phyloP scores from a whole-genome alignment of 2,888 invertebrate genomes.

The Temnothorax rugatulus region DNA sequence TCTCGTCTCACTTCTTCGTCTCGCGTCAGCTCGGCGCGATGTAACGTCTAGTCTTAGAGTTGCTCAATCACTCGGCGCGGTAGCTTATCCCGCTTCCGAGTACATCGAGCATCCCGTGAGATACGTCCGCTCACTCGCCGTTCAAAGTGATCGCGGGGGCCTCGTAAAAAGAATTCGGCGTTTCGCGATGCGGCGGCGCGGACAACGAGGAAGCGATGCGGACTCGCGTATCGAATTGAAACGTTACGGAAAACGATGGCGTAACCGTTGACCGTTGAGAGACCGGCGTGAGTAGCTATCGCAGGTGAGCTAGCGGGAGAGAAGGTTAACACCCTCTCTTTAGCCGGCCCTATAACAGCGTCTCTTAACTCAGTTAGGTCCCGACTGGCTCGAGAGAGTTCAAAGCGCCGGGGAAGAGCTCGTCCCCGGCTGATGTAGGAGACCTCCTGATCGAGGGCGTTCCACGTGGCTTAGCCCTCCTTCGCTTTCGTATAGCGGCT shows the following conservation, averaged over 20 bases:
- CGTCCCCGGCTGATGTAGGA: slow-evolving; percentile 34
- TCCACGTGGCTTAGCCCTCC: slow-evolving; percentile 33
- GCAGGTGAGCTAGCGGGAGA: slow-evolving; percentile 76
- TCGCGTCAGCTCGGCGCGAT: slow-evolving; percentile 3
- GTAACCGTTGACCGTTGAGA: slow-evolving; percentile 73
- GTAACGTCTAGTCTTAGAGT: background rate
- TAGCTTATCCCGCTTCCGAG: slow-evolving; percentile 30
- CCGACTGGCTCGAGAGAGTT: slow-evolving; percentile 74
- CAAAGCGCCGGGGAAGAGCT: slow-evolving; percentile 57
- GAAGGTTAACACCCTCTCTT: slow-evolving; percentile 82
- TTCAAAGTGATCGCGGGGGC: slow-evolving; percentile 27
- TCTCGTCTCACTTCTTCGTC: background rate
- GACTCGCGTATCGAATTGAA: slow-evolving; percentile 69
- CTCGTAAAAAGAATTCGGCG: slow-evolving; percentile 25
- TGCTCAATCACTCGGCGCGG: slow-evolving; percentile 15
- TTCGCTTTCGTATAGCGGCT: slow-evolving; percentile 26
- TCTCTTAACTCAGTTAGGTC: slow-evolving; percentile 78
- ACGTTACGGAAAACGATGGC: slow-evolving; percentile 77
- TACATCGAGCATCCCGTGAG: slow-evolving; percentile 2
- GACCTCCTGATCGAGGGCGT: slow-evolving; percentile 45
- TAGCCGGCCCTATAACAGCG: slow-evolving; percentile 73
- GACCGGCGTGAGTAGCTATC: slow-evolving; percentile 71
- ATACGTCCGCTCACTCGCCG: slow-evolving; percentile 19
- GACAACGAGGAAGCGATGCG: slow-evolving; percentile 29
- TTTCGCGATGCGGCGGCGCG: slow-evolving; percentile 7